Percentiles rank a stretch among this genome's conserved stretches.
Conservation (phyloP, 2,888 invertebrate species). For the Zeuzera pyrina region DNA sequence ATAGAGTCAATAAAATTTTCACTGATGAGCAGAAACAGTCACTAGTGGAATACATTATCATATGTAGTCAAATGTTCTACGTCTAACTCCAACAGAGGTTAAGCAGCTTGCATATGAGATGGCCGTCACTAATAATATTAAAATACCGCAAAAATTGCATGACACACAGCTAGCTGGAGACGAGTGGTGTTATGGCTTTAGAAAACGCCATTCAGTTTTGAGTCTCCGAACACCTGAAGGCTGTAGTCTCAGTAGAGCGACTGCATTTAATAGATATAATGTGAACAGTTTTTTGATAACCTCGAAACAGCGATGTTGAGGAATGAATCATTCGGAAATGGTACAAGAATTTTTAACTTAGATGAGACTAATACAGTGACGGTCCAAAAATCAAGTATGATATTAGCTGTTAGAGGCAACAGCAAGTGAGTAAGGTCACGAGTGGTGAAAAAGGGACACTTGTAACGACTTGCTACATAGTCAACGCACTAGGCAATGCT, state of each 20-base stretch:
- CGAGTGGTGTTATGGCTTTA: too few relatives aligned
- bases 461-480: neutral
- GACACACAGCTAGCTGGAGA: neutral
- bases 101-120: neutral
- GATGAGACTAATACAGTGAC: too few relatives aligned
- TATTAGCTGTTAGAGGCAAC: neutral
- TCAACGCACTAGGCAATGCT: too few relatives aligned
- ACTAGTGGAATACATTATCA: neutral
- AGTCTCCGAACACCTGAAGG: too few relatives aligned
- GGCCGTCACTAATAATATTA: neutral
- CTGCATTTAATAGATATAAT: too few relatives aligned
- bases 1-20: neutral
- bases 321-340: neutral
- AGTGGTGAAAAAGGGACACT: neutral
- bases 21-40: neutral
- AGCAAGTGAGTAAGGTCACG: neutral
- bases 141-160: neutral
- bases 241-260: too few relatives aligned
- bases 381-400: neutral
- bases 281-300: too few relatives aligned
- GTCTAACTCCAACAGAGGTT: neutral
- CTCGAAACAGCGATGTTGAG: neutral
- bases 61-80: neutral
- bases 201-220: too few relatives aligned
- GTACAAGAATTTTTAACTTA: neutral